Conservation (phyloP, 1,140 invertebrate genomes). For the Sycophaga agraensis region DNA sequence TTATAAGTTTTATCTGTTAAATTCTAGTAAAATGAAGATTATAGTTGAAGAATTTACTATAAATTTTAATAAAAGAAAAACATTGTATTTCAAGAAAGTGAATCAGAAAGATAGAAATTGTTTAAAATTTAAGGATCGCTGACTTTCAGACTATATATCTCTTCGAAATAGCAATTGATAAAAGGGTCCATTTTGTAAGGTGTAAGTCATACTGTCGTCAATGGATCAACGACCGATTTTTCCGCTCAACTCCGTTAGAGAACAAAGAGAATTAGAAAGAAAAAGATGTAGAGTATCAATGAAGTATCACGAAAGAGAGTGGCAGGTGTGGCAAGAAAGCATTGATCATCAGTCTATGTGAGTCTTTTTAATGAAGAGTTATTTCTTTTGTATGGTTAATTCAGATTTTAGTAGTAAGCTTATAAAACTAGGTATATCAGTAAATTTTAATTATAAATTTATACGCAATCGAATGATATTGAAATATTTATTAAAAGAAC, state of each 20-base stretch:
- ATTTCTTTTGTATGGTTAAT: background rate
- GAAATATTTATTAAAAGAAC: background rate
- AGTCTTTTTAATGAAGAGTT: background rate
- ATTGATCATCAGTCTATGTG: background rate
- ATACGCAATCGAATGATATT: background rate
- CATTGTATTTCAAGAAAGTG: too few relatives aligned
- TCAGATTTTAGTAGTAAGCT: background rate
- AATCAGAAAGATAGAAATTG: too few relatives aligned
- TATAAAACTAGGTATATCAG: too few relatives aligned
- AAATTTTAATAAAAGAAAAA: too few relatives aligned
- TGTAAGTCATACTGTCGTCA: too few relatives aligned
- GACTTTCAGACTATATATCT: background rate
- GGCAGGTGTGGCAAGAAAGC: constrained; percentile 1
- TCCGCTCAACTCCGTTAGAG: background rate
- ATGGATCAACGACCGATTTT: constrained; percentile 6
- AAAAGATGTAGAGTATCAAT: background rate
- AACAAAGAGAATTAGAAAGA: background rate
- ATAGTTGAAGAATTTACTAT: too few relatives aligned
- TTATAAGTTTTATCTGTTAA: too few relatives aligned
- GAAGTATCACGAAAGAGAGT: background rate
- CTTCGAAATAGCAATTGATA: too few relatives aligned
- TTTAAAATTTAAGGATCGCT: too few relatives aligned
- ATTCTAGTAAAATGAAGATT: too few relatives aligned
- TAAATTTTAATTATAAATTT: too few relatives aligned
- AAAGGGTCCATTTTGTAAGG: background rate